phyloP scores from a whole-genome alignment of 2,888 invertebrate species.

The Arenicola marina region DNA sequence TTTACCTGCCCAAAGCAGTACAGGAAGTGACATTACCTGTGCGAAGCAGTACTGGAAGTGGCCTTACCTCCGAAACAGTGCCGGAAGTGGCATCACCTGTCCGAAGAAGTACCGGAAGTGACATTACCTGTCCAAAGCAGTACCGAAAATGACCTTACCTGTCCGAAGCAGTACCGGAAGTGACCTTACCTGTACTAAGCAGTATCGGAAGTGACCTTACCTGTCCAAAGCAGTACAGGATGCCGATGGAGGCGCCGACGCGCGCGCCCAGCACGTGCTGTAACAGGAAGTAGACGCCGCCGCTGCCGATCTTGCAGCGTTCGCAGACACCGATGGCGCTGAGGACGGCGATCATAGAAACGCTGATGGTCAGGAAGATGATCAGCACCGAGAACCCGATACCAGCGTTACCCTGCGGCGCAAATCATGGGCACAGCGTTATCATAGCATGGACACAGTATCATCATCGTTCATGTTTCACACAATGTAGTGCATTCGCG shows the following conservation, averaged over 20 bases:
- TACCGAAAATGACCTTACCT: too few relatives aligned
- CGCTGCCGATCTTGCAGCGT: slow-evolving; percentile 90
- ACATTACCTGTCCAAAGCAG: too few relatives aligned
- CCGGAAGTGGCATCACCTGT: too few relatives aligned
- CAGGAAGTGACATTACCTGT: too few relatives aligned
- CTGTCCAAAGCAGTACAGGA: slow-evolving; percentile 96
- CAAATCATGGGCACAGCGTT: not conserved
- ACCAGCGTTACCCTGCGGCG: slow-evolving; percentile 64
- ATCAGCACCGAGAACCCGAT: slow-evolving; percentile 63
- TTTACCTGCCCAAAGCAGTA: too few relatives aligned
- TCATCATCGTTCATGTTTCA: not conserved
- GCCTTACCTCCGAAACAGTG: too few relatives aligned
- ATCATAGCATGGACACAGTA: not conserved
- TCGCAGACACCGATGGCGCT: slow-evolving; percentile 97
- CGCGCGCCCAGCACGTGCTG: slow-evolving; percentile 92
- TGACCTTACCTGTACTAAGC: too few relatives aligned
- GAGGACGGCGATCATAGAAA: slow-evolving; percentile 88
- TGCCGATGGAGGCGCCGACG: slow-evolving; percentile 88
- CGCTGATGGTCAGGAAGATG: slow-evolving; percentile 71
- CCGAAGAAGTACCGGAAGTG: too few relatives aligned
- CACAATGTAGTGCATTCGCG: too few relatives aligned
- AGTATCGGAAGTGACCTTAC: too few relatives aligned
- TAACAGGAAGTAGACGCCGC: slow-evolving; percentile 95
- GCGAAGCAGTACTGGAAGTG: too few relatives aligned
- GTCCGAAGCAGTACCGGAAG: too few relatives aligned